These are phyloP conservation scores for Ethmia dodecea DNA, from an alignment of 2,888 invertebrate species.

Conservation along the genomic window DNA sequence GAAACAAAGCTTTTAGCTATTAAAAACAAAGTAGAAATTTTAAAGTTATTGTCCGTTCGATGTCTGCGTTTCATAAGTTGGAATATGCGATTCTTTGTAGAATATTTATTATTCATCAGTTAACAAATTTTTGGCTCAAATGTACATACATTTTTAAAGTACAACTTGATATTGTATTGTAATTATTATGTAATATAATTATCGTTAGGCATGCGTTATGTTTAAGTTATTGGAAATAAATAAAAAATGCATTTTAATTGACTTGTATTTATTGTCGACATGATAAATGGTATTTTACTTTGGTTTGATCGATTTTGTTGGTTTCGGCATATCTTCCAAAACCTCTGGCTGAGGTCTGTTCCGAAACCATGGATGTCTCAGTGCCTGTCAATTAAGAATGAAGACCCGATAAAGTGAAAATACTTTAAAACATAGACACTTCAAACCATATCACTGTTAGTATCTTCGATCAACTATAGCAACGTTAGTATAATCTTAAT, in stretches of 20 bases:
- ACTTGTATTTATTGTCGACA: no score
- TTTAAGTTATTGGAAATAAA: constrained; percentile 33
- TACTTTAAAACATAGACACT: no score
- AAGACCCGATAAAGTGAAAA: no score
- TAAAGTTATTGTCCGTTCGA: neutral
- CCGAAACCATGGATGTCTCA: constrained; percentile 85
- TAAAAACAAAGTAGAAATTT: neutral
- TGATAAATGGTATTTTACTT: no score
- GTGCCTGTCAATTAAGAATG: constrained; percentile 79
- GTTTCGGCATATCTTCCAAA: constrained; percentile 83
- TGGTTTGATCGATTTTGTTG: constrained; percentile 38
- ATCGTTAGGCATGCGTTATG: constrained; percentile 22
- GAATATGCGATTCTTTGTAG: neutral
- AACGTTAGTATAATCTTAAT: no score
- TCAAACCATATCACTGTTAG: no score
- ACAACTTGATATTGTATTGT: constrained; percentile 53
- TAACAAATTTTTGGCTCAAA: constrained; percentile 37
- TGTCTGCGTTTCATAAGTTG: neutral
- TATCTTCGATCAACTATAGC: no score
- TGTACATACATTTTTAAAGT: constrained; percentile 47
- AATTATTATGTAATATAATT: constrained; percentile 32
- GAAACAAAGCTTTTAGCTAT: neutral
- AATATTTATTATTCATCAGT: neutral
- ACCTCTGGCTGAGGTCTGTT: constrained; percentile 81
- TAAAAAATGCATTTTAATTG: constrained; percentile 39